Percentiles rank a stretch among this genome's conserved stretches.
These are phyloP conservation scores for Aphidoletes aphidimyza DNA, from an alignment of 2,888 invertebrate species.

Conservation along the genomic window DNA sequence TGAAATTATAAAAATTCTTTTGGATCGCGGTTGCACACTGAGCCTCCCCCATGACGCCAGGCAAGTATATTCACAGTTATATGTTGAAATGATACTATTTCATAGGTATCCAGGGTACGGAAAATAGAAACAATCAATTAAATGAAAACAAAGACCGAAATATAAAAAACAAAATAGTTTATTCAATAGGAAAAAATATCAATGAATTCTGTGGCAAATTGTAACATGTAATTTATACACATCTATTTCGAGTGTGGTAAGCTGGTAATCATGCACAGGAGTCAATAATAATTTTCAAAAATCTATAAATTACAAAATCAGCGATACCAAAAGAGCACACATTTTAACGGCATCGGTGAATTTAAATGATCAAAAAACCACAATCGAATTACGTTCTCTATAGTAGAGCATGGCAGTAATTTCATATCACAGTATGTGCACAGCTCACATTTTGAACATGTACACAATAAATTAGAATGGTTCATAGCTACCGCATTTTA, in stretches of 20 bases:
- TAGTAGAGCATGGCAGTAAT: background rate
- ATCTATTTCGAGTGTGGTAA: too few relatives aligned
- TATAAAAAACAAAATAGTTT: too few relatives aligned
- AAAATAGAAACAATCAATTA: too few relatives aligned
- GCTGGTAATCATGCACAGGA: background rate
- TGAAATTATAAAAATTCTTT: constrained; percentile 97
- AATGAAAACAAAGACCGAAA: too few relatives aligned
- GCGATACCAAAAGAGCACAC: too few relatives aligned
- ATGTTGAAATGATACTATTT: background rate
- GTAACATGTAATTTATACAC: too few relatives aligned
- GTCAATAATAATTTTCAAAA: background rate
- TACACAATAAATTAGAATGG: too few relatives aligned
- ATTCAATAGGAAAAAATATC: too few relatives aligned
- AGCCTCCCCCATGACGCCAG: constrained; percentile 96
- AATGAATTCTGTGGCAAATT: too few relatives aligned
- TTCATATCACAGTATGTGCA: background rate
- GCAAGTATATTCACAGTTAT: constrained; percentile 63
- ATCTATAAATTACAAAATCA: background rate
- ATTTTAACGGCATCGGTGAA: background rate
- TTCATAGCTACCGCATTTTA: background rate
- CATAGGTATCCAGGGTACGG: too few relatives aligned
- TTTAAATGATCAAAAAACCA: background rate
- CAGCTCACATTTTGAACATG: background rate
- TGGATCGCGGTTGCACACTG: constrained; percentile 93
- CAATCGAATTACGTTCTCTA: background rate